phyloP scores from a whole-genome alignment of 2,888 invertebrate genomes.

The Metallyticus violacea region DNA sequence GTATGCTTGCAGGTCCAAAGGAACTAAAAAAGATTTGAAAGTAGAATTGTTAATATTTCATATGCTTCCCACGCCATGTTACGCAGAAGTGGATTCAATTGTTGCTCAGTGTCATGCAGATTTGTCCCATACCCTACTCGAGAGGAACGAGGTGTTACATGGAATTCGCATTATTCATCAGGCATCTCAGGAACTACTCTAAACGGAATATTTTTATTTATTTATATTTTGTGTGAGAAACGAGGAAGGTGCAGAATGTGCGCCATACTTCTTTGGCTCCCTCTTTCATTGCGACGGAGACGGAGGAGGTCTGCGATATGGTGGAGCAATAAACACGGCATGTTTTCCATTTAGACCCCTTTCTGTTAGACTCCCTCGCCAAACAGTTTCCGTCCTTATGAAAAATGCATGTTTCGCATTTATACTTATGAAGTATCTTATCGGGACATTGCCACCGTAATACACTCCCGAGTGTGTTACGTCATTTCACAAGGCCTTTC shows the following conservation, averaged over 20 bases:
- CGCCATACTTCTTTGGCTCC: neutral
- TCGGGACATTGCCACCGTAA: neutral
- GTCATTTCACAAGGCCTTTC: neutral
- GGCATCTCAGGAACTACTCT: neutral
- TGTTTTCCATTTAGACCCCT: conserved; percentile 7
- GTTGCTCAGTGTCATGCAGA: neutral
- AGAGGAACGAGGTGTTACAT: neutral
- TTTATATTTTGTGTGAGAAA: neutral
- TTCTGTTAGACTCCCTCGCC: neutral
- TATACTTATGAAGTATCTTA: conserved; percentile 23
- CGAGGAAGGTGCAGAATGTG: neutral
- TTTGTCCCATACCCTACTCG: neutral
- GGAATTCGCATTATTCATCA: conserved; percentile 9
- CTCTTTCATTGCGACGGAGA: neutral
- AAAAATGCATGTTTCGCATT: conserved; percentile 23
- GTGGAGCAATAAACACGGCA: conserved; percentile 11
- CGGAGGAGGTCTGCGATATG: neutral
- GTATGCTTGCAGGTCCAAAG: neutral
- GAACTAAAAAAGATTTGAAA: no score
- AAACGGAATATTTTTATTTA: conserved; percentile 11
- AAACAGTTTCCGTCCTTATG: conserved; percentile 11
- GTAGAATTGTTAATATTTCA: neutral
- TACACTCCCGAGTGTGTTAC: conserved; percentile 1
- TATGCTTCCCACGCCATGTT: neutral
- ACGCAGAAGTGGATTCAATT: neutral